Base-by-base conservation (phyloP, 2,113 vertebrate species). In the Ancistrus triradiatus region DNA sequence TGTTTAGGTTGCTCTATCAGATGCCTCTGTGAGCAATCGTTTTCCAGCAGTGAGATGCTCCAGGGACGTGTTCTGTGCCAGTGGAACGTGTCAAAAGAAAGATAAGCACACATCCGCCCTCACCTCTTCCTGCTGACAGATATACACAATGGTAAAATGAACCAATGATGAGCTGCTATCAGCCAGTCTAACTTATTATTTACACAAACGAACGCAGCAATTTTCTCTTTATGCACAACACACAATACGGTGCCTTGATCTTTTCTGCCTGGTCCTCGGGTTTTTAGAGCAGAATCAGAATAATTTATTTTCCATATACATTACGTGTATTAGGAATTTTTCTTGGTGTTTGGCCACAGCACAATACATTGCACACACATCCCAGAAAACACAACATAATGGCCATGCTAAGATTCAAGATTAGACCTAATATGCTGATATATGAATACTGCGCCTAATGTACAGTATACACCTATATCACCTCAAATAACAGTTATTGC, bases 51-150 rank as follows among this genome's bases (percentile, higher is more conserved):
- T 35, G 57, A 21, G 49, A 57, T 6, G 43, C 33, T 67, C 59
- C 49, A 60, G 53, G 61, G 51, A 60, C 19, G 21, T 43, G 18
- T 37, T 38, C 40, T 25, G 10, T 66, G 61, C 66, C 48, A 49
- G 55, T 43, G 48, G 70, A 59, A 63, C 43, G 33, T 40, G 43
- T 65, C 55, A 62, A 74, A 64, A 40, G 42, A 60, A 40, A 61
- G 71, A 74, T 66, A 69, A 74, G 61, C 49, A 14, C 22, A 50
- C 51, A 43, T 64, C 61, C 37, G 14, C 56, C 25, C 60, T 61
- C 60, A 49, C 59, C 40, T 44, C 51, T 27, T 61, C 61, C 56
- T 43, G 37, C 44, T 48, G 43, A 6, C 17, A 40, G 25, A 56
- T 47, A 61, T 59, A 48, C 66, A 57, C 50, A n/a, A n/a, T 24